Evolutionary conservation across 2,113 vertebrate genomes (phyloP), one percentile per base, ranked within the genome.

Genomic region (Neopipo cinnamomea): DNA sequence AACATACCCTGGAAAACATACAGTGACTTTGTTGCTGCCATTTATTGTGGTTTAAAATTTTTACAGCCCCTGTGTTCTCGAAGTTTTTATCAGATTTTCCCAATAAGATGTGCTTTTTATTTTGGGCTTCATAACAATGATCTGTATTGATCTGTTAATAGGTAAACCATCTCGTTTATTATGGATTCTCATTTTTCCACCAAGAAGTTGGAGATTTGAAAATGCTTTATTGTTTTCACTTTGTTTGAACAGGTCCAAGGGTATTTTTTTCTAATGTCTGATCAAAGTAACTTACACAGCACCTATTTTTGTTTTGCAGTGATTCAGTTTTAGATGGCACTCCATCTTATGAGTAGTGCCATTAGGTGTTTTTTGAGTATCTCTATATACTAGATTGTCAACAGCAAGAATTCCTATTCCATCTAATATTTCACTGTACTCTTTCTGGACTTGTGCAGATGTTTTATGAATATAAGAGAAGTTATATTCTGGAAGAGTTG

Each of bases 281-380:
- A n/a, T 58, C 41, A 80, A 85, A 94, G 37, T 73, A 77, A 71
- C 42, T 62, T 63, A 79, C 20, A 49, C n/a, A 70, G 46, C 39
- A 75, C 22, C 53, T 39, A 77, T 59, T 90, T 90, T 84, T 88
- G 80, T 74, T 92, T 90, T 88, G 67, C 65, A 91, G 11, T 77
- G 72, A 83, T 74, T 91, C 91, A 84, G 50, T 91, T 94, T 95
- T 80, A 97, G 79, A 22, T 86, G 88, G 42, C 21, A 83, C 72
- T 96, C 72, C 79, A 88, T 93, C 67, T 83, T 83, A 58, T 2
- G 37, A 90, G 46, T 35, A 67, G 49, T 17, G 31, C 50, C 49
- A 33, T 86, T 83, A 56, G 42, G 8, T 62, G 88, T 85, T 70
- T 53, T 37, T 65, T 62, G 71, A 88, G 67, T 22, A 21, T 88